A percentile compares a stretch with the other conserved stretches of the same genome.
Conservation (phyloP, 53 echinoderm and acorn worm species). For the Crossaster papposus region DNA sequence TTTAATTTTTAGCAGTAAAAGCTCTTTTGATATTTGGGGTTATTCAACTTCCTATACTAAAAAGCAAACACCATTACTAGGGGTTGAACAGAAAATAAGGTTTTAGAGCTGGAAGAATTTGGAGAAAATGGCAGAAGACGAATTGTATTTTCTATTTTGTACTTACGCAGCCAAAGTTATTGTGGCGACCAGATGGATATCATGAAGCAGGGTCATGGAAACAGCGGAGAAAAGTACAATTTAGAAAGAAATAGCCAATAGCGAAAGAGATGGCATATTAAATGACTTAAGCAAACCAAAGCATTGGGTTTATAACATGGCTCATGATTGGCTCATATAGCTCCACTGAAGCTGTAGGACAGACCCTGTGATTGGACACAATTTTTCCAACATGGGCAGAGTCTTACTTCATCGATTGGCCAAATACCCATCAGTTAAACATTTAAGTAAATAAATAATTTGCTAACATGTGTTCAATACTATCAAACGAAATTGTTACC, state of each 20-base stretch:
- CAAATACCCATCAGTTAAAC: background rate
- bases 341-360: constrained; percentile 2
- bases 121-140: background rate
- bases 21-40: background rate
- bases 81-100: constrained; percentile 2
- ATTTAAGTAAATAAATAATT: background rate
- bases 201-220: constrained; percentile 45
- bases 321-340: constrained; percentile 21
- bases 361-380: constrained; percentile 38
- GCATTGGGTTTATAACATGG: constrained; percentile 9
- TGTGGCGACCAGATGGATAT: constrained; percentile 32
- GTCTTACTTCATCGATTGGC: background rate
- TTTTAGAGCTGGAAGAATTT: constrained; percentile 10
- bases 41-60: constrained; percentile 30
- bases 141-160: constrained; percentile 1
- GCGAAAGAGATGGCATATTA: constrained; percentile 15
- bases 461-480: background rate
- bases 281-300: background rate
- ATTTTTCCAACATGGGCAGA: background rate
- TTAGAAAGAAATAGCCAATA: constrained; percentile 51
- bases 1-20: background rate
- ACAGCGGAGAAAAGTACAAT: constrained; percentile 38
- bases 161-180: constrained; percentile 52
- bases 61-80: constrained; percentile 7
- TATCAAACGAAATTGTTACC: background rate